Conservation (phyloP, 2,888 invertebrate genomes). For the Drosophila kanekoi region DNA sequence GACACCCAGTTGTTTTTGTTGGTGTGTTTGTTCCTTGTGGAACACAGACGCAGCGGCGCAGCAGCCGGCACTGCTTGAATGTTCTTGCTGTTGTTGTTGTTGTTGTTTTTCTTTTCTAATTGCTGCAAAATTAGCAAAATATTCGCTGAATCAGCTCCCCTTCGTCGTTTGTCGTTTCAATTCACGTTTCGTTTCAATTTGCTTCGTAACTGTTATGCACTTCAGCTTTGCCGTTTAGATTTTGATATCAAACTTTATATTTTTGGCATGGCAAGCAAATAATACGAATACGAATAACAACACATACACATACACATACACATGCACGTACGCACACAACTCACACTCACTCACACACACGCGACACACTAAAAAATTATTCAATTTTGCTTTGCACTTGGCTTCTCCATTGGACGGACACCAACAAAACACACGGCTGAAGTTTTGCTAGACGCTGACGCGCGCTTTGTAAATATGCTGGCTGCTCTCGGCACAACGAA, state of each 20-base stretch:
- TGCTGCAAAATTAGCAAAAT: conserved; percentile 55
- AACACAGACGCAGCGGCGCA: conserved; percentile 41
- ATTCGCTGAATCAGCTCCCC: conserved; percentile 44
- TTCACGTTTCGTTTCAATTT: conserved; percentile 17
- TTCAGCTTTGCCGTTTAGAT: conserved; percentile 49
- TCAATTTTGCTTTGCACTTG: conserved; percentile 72
- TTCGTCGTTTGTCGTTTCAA: conserved; percentile 17
- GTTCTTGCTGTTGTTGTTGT: conserved; percentile 12
- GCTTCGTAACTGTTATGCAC: conserved; percentile 56
- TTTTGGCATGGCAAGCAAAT: conserved; percentile 59
- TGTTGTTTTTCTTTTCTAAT: conserved; percentile 48
- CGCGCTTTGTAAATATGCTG: conserved; percentile 49
- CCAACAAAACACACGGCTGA: conserved; percentile 59
- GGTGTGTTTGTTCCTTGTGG: conserved; percentile 45
- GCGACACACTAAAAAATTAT: conserved; percentile 62
- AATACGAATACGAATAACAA: conserved; percentile 30
- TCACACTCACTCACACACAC: conserved; percentile 32
- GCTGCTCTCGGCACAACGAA: conserved; percentile 66
- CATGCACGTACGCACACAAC: conserved; percentile 20
- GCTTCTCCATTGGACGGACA: conserved; percentile 49
- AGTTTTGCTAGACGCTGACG: conserved; percentile 56
- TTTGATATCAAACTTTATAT: conserved; percentile 56
- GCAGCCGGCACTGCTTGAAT: conserved; percentile 38
- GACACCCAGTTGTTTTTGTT: conserved; percentile 44
- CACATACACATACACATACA: conserved; percentile 21